Evolutionary conservation across 2,113 vertebrate genomes (phyloP).

Genomic region (Deroptyus accipitrinus): DNA sequence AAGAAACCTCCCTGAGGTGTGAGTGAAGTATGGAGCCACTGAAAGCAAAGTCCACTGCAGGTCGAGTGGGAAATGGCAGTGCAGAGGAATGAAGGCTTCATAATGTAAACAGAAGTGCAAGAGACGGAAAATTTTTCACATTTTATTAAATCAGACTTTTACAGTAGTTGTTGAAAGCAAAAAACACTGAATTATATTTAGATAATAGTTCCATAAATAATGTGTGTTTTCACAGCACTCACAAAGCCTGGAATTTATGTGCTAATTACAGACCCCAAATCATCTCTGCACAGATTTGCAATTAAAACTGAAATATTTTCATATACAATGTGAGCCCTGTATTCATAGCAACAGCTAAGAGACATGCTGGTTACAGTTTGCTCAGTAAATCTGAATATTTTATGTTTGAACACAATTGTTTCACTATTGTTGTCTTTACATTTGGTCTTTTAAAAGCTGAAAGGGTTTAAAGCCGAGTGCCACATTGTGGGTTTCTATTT

Average conservation of each 20-base stretch:
- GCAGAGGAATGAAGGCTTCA: neutral
- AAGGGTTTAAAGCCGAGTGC: constrained; percentile 3
- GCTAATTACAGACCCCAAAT: constrained; percentile 73
- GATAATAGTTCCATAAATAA: constrained; percentile 73
- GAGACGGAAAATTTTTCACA: constrained; percentile 39
- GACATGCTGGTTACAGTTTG: constrained; percentile 59
- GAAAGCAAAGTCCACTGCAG: neutral
- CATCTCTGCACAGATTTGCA: constrained; percentile 68
- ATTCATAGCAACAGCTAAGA: constrained; percentile 66
- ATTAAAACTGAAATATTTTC: constrained; percentile 76
- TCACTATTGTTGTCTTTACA: constrained; percentile 36
- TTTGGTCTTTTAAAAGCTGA: constrained; percentile 52
- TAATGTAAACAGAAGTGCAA: constrained; percentile 41
- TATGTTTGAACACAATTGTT: constrained; percentile 60
- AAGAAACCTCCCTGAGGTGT: constrained; percentile 13
- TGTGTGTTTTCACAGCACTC: constrained; percentile 66
- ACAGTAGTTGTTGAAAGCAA: constrained; percentile 65
- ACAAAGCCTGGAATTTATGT: constrained; percentile 68
- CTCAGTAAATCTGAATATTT: constrained; percentile 63
- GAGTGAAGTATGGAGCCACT: neutral
- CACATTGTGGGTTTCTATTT: neutral
- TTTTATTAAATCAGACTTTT: constrained; percentile 71
- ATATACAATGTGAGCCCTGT: constrained; percentile 62
- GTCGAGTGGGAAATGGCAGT: neutral
- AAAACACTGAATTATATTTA: constrained; percentile 68